Conservation (phyloP, 2,113 vertebrate genomes). For the Archilochus colubris region DNA sequence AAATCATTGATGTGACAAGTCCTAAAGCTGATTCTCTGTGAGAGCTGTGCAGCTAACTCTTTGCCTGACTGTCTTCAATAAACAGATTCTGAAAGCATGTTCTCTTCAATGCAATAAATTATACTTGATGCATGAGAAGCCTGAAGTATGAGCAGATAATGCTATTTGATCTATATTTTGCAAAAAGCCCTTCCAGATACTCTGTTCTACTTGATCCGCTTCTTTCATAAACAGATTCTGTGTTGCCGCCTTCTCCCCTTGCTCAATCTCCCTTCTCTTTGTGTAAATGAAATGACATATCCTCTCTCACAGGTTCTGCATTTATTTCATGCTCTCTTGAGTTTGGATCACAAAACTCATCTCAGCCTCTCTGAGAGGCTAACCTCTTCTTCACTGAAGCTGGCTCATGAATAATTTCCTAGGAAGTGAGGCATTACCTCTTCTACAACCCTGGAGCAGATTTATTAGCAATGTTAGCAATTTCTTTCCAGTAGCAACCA, state of each 20-base stretch:
- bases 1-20: conserved; percentile 72
- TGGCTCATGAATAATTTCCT: conserved; percentile 59
- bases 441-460: conserved; percentile 9
- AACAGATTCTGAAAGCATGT: conserved; percentile 57
- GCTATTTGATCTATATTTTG: conserved; percentile 47
- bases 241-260: not conserved
- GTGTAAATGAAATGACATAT: conserved; percentile 28
- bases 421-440: conserved; percentile 45
- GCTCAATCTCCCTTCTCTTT: conserved; percentile 32
- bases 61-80: conserved; percentile 40
- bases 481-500: not conserved
- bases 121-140: conserved; percentile 43
- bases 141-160: conserved; percentile 47
- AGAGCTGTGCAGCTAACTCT: conserved; percentile 50
- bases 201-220: conserved; percentile 15
- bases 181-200: conserved; percentile 27
- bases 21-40: conserved; percentile 68
- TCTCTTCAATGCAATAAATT: conserved; percentile 51
- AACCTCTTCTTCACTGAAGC: conserved; percentile 23
- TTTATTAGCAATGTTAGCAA: not conserved
- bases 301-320: conserved; percentile 39
- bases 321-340: conserved; percentile 66
- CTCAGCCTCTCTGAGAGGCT: conserved; percentile 15
- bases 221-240: conserved; percentile 40
- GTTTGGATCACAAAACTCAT: conserved; percentile 43